Evolutionary conservation across 1,140 invertebrate genomes (phyloP).

Genomic region (Mamestra configurata): DNA sequence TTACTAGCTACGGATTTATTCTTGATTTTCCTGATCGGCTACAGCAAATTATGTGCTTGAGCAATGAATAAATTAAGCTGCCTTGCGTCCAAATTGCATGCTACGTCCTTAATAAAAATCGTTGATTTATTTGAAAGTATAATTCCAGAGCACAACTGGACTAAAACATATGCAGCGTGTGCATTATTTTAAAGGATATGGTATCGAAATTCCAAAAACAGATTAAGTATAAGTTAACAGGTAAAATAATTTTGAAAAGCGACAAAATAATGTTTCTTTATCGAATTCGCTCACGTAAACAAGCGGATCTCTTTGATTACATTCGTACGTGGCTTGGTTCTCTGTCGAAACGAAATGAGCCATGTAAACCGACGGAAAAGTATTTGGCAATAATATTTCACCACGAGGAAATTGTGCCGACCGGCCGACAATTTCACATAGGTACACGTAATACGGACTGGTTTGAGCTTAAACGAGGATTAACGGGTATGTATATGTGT

Average conservation of each 20-base stretch:
- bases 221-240: neutral
- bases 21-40: slow-evolving; percentile 16
- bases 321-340: slow-evolving; percentile 74
- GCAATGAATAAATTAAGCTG: slow-evolving; percentile 6
- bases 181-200: neutral
- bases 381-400: slow-evolving; percentile 55
- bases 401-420: slow-evolving; percentile 45
- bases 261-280: slow-evolving; percentile 66
- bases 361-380: slow-evolving; percentile 52
- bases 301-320: slow-evolving; percentile 82
- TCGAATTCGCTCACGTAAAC: slow-evolving; percentile 77
- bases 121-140: too few relatives aligned
- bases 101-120: too few relatives aligned
- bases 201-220: neutral
- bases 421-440: slow-evolving; percentile 52
- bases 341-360: slow-evolving; percentile 54
- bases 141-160: too few relatives aligned
- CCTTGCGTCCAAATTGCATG: neutral
- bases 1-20: slow-evolving; percentile 8
- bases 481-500: slow-evolving; percentile 17
- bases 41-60: neutral
- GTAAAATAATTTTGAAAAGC: slow-evolving; percentile 28
- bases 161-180: too few relatives aligned
- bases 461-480: slow-evolving; percentile 46
- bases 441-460: slow-evolving; percentile 43